Evolutionary conservation across 2,888 invertebrate genomes (phyloP).

Genomic region (Diloba caeruleocephala): DNA sequence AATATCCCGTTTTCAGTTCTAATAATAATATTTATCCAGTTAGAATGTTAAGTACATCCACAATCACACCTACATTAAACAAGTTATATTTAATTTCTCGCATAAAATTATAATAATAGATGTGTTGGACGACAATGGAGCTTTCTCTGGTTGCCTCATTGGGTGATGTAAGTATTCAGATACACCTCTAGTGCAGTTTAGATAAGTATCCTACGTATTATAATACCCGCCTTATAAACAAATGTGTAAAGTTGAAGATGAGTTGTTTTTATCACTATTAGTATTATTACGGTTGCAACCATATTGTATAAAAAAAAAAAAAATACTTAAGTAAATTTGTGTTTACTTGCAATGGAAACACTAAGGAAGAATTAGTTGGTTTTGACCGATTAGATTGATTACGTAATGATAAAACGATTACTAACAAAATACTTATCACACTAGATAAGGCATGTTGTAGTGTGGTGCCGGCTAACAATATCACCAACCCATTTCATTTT

Average conservation of each 20-base stretch:
- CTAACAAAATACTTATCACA: too few relatives aligned
- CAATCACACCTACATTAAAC: constrained; percentile 4
- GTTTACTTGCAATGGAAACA: neutral
- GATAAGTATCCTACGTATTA: neutral
- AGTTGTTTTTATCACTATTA: neutral
- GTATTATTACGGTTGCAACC: too few relatives aligned
- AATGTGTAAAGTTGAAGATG: constrained; percentile 2
- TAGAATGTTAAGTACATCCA: neutral
- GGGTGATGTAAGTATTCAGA: constrained; percentile 59
- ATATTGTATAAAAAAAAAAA: too few relatives aligned
- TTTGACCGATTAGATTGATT: neutral
- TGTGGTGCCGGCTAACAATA: too few relatives aligned
- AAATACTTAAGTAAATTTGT: too few relatives aligned
- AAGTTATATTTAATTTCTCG: constrained; percentile 22
- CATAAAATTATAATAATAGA: constrained; percentile 52
- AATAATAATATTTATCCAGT: neutral
- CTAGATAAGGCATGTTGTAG: too few relatives aligned
- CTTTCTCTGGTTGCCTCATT: constrained; percentile 66
- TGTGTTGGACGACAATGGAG: constrained; percentile 52
- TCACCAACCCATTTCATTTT: too few relatives aligned
- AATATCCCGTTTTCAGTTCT: too few relatives aligned
- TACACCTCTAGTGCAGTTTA: constrained; percentile 16
- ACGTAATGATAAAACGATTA: too few relatives aligned
- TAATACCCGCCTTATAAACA: neutral
- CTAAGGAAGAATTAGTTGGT: neutral